Conservation (phyloP, 92 coral and sea anemone genomes). For the Parazoanthus atlanticus region DNA sequence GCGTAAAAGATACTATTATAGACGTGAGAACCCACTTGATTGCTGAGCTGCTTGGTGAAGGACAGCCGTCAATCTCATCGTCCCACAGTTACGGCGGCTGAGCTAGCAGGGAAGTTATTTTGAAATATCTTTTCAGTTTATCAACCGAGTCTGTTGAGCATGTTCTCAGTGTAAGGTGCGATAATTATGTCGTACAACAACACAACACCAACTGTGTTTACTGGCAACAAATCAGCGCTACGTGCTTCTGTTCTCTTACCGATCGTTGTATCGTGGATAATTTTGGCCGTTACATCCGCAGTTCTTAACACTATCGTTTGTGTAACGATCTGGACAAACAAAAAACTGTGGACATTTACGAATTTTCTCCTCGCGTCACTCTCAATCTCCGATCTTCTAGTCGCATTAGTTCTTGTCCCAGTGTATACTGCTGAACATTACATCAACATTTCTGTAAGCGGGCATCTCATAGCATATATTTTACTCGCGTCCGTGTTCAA, state of each 20-base stretch:
- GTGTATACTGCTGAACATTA: slow-evolving; percentile 66
- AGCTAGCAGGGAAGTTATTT: neutral
- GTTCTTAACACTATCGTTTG: slow-evolving; percentile 70
- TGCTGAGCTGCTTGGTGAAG: neutral
- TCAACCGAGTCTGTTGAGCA: neutral
- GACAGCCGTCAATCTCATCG: neutral
- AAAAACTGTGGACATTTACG: slow-evolving; percentile 75
- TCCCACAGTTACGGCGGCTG: neutral
- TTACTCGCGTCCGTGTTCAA: slow-evolving; percentile 76
- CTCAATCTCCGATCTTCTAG: slow-evolving; percentile 69
- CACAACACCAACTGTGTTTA: slow-evolving; percentile 14
- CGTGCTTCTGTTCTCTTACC: slow-evolving; percentile 37
- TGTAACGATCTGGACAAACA: slow-evolving; percentile 61
- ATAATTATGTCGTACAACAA: slow-evolving; percentile 3
- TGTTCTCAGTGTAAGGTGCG: neutral
- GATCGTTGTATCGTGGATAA: slow-evolving; percentile 65
- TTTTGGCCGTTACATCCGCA: slow-evolving; percentile 64
- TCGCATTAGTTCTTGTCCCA: slow-evolving; percentile 68
- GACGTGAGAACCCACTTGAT: neutral
- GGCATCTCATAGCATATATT: slow-evolving; percentile 74
- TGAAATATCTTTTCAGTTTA: neutral
- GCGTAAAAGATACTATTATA: neutral
- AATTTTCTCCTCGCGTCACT: slow-evolving; percentile 71
- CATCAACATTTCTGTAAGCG: slow-evolving; percentile 63
- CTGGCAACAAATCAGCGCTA: slow-evolving; percentile 25